A percentile compares a stretch with the other conserved stretches of the same genome.
phyloP scores from a whole-genome alignment of 1,140 invertebrate genomes.

The Ostrea edulis region DNA sequence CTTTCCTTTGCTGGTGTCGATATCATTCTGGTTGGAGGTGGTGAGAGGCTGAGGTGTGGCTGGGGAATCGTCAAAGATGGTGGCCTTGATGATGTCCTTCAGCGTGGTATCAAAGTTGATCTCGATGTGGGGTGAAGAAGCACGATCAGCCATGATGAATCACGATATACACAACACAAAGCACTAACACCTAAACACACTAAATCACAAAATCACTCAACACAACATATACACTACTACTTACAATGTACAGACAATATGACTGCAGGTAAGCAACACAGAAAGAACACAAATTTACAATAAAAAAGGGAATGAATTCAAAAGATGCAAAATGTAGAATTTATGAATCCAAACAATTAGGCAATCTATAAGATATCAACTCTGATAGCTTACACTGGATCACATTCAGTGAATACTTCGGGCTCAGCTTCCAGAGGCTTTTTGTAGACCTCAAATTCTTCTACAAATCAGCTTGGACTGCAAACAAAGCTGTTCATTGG shows the following conservation, averaged over 20 bases:
- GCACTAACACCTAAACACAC: background rate
- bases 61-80: background rate
- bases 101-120: background rate
- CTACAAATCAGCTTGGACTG: background rate
- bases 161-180: background rate
- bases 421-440: background rate
- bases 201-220: background rate
- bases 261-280: background rate
- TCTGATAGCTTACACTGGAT: background rate
- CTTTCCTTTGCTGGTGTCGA: background rate
- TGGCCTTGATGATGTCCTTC: slow-evolving; percentile 33
- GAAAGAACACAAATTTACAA: background rate
- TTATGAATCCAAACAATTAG: too few relatives aligned
- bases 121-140: background rate
- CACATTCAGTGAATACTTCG: background rate
- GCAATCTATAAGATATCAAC: background rate
- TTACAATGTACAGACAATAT: too few relatives aligned
- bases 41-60: background rate
- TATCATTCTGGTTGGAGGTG: background rate
- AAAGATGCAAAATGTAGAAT: too few relatives aligned
- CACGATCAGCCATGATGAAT: background rate
- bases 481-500: background rate
- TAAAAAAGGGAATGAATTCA: background rate
- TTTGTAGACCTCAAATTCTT: background rate
- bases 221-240: background rate